Base-by-base conservation (phyloP, 1,140 invertebrate species). In the Frieseomelitta varia region DNA sequence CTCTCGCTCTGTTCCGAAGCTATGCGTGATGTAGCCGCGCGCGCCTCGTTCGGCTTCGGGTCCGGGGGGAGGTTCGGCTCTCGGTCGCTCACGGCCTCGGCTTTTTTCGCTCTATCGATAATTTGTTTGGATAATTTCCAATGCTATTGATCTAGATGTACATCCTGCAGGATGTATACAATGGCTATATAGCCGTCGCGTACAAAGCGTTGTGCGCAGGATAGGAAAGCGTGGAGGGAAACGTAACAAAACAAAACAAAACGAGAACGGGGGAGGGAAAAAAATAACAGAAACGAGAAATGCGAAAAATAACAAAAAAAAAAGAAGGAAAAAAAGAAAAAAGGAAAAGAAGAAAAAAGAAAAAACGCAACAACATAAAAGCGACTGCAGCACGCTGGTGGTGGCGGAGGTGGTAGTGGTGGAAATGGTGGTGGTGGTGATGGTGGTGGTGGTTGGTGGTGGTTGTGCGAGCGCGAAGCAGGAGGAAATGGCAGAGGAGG, bases 111-210 rank as follows among this genome's bases (percentile, higher is more conserved):
- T 93, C 93, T 93, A 93, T 94, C 94, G 94, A 95, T 95, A 94
- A 95, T 95, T 94, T 95, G 94, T 95, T 95, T 94, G 93, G 94
- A 94, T 95, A 95, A 94, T 95, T 95, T 94, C 93, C 93, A 94
- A 94, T 94, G 93, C 93, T 94, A 94, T 95, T 94, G 94, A 95
- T 95, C 94, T 94, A 93, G 93, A 94, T 94, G 93, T 94, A 94
- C 93, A 94, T 94, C 93, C 93, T 93, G 91, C 93, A 93, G 91
- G 91, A 92, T 92, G 89, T 91, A 92, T 90, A 93, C 93, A 93
- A 94, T 93, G 91, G 93, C 92, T 92, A 90, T 92, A 77, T 84
- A 77, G 91, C 90, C 92, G 85, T 91, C 89, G 87, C 84, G 88
- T 61, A 88, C 90, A 91, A 91, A 91, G 89, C 87, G 77, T 77